These are phyloP conservation scores for Centropristis striata DNA, from an alignment of 2,113 vertebrate species.

Conservation along the genomic window DNA sequence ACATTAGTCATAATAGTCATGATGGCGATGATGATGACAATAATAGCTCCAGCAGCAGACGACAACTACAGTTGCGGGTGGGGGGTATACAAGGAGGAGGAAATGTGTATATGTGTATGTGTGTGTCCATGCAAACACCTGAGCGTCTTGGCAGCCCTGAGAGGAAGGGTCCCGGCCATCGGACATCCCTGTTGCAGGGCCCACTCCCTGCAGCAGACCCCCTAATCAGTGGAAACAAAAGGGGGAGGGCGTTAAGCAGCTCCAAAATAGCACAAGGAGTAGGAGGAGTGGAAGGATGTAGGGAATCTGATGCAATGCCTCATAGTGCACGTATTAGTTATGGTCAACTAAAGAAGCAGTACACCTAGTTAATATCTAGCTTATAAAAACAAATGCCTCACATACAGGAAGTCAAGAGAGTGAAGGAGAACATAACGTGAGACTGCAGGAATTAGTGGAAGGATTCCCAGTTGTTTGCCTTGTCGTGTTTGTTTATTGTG, in stretches of 20 bases:
- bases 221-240: slow-evolving; percentile 83
- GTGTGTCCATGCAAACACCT: slow-evolving; percentile 70
- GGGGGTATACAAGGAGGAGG: slow-evolving; percentile 46
- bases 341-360: slow-evolving; percentile 15
- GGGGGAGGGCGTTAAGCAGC: slow-evolving; percentile 62
- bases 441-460: slow-evolving; percentile 9
- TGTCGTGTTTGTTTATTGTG: not conserved
- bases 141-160: slow-evolving; percentile 71
- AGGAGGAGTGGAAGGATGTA: slow-evolving; percentile 79
- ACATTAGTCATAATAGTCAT: slow-evolving; percentile 68
- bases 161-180: slow-evolving; percentile 78
- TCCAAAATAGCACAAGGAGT: slow-evolving; percentile 78
- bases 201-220: slow-evolving; percentile 71
- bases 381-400: slow-evolving; percentile 6
- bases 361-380: slow-evolving; percentile 8
- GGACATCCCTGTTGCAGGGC: slow-evolving; percentile 77
- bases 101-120: slow-evolving; percentile 43
- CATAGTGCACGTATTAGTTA: slow-evolving; percentile 36
- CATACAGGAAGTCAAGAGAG: slow-evolving; percentile 1
- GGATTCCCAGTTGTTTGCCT: not conserved
- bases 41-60: slow-evolving; percentile 70
- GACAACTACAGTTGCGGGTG: slow-evolving; percentile 64
- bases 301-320: slow-evolving; percentile 66
- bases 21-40: slow-evolving; percentile 67
- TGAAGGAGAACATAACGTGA: not conserved